Base-by-base conservation (phyloP, 2,113 vertebrate genomes). In the Oreocharis arfaki region DNA sequence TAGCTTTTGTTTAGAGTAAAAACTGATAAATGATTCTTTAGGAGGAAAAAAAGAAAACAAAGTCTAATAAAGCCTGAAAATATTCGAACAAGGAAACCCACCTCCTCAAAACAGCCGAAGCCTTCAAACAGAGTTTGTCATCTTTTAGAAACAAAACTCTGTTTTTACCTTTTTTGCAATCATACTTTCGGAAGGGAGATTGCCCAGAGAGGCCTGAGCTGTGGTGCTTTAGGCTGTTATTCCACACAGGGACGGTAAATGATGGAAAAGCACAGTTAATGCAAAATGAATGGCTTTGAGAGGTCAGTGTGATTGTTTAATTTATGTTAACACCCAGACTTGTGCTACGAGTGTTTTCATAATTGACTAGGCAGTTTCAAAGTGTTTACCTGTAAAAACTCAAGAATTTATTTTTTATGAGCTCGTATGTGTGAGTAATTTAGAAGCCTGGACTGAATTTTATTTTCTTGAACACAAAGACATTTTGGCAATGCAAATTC, bases 401-500 rank as follows among this genome's bases (percentile, higher is more conserved):
- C 37, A 20, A 18, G 9, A 39, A 27, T 49, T 93, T 6, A 19
- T 49, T 74, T 59, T 19, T 64, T 59, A 24, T 11, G 28, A 49
- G 3, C 8, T 76, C 17, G 23, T 70, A 41, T 12, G 5, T 60
- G 33, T 60, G 57, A 52, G 20, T 73, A 33, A 52, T 94, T 74
- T 92, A 41, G 65, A 91, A 67, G 49, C 33, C 35, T 77, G 13
- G 11, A 84, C 49, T 90, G 93, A 84, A 90, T 92, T 96, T 94
- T 61, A 22, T 94, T 88, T 89, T 95, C 71, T 47, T 49, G 42
- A 93, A 57, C 50, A 52, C 89, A 44, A 95, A 81, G n/a, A 75
- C 65, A 56, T 87, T 52, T 94, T 79, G 91, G 92, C 77, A 87
- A 30, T 87, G 87, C 61, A 46, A 71, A 92, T 95, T 95, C 84